A percentile compares a stretch with the other conserved stretches of the same genome.
Conservation (phyloP, 2,113 vertebrate species). For the Chloropsis hardwickii region DNA sequence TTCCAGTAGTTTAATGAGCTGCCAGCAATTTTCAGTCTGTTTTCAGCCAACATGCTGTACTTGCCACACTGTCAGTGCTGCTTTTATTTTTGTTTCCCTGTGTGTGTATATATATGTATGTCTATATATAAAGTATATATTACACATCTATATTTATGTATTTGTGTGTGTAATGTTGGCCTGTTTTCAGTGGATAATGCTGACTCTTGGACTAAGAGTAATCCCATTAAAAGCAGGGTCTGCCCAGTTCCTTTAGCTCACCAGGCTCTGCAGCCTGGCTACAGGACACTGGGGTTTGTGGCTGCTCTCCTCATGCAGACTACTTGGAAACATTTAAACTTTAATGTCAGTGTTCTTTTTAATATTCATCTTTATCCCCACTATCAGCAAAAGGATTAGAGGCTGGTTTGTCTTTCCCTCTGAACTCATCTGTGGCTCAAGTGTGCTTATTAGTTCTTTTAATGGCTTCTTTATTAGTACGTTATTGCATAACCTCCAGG, state of each 20-base stretch:
- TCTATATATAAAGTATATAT: background rate
- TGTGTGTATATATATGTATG: background rate
- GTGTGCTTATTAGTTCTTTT: constrained; percentile 36
- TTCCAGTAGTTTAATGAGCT: background rate
- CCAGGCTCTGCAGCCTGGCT: background rate
- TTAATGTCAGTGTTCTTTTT: background rate
- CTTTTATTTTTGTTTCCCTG: background rate
- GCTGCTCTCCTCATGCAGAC: background rate
- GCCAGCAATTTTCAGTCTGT: background rate
- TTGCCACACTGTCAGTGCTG: background rate
- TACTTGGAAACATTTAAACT: background rate
- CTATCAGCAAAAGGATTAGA: constrained; percentile 9
- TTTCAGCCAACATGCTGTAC: background rate
- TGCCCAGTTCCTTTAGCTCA: background rate
- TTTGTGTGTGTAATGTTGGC: background rate
- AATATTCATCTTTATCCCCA: constrained; percentile 11
- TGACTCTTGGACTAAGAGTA: background rate
- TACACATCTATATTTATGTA: background rate
- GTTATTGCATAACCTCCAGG: constrained; percentile 36
- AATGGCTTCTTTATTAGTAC: constrained; percentile 45
- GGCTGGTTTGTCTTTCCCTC: constrained; percentile 28
- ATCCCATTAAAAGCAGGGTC: background rate
- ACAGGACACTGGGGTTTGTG: background rate
- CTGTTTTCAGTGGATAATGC: background rate
- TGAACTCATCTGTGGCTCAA: constrained; percentile 18